Evolutionary conservation across 2,888 invertebrate genomes (phyloP).

Genomic region (Malachius bipustulatus): DNA sequence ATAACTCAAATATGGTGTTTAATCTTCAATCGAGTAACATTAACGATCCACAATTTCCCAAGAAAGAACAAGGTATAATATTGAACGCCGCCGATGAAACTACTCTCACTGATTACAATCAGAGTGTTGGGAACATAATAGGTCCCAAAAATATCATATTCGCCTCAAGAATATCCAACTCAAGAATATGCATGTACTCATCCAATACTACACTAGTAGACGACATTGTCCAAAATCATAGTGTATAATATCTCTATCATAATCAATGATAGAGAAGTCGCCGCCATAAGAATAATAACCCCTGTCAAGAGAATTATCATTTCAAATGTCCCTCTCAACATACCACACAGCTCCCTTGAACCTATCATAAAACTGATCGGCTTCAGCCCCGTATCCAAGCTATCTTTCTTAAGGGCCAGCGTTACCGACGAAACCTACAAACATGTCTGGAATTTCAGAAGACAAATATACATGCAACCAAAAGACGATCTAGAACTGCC

Average conservation of each 20-base stretch:
- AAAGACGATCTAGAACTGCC: slow-evolving; percentile 8
- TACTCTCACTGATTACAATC: slow-evolving; percentile 5
- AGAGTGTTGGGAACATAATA: slow-evolving; percentile 3
- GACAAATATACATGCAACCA: slow-evolving; percentile 14
- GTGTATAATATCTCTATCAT: slow-evolving; percentile 12
- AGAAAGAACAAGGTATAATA: slow-evolving; percentile 7
- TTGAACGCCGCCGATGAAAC: not conserved
- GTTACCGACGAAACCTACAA: slow-evolving; percentile 15
- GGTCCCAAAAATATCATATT: slow-evolving; percentile 4
- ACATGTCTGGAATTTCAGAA: slow-evolving; percentile 20
- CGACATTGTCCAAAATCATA: slow-evolving; percentile 13
- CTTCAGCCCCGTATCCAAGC: slow-evolving; percentile 17
- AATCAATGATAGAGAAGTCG: slow-evolving; percentile 11
- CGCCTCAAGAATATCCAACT: slow-evolving; percentile 14
- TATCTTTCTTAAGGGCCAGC: slow-evolving; percentile 19
- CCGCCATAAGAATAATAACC: slow-evolving; percentile 16
- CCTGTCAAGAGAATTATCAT: slow-evolving; percentile 17
- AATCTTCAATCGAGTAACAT: no score
- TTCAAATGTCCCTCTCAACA: slow-evolving; percentile 22
- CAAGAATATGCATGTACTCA: slow-evolving; percentile 17
- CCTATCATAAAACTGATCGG: slow-evolving; percentile 13
- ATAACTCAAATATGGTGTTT: no score
- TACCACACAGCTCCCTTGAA: slow-evolving; percentile 17
- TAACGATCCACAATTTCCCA: slow-evolving; percentile 5
- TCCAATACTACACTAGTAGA: slow-evolving; percentile 13